phyloP scores from a whole-genome alignment of 2,113 vertebrate species.

The Neodontobutis hainanensis region DNA sequence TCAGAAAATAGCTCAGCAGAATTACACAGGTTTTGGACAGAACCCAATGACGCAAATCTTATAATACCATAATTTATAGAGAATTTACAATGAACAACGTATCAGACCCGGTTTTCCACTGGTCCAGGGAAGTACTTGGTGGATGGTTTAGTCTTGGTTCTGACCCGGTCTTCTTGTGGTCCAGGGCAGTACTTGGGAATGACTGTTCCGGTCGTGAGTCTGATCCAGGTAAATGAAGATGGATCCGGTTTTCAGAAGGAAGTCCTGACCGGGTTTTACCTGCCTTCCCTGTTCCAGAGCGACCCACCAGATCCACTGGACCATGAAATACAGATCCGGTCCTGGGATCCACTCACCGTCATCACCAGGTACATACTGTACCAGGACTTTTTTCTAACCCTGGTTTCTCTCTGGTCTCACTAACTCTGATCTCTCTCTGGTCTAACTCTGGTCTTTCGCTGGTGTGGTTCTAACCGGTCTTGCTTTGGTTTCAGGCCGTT shows the following conservation, averaged over 20 bases:
- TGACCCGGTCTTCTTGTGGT: not conserved
- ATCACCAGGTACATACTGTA: conserved; percentile 69
- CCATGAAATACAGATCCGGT: conserved; percentile 76
- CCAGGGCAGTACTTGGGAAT: conserved; percentile 83
- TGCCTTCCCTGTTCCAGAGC: conserved; percentile 80
- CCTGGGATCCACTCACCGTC: conserved; percentile 77
- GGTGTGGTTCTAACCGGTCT: not conserved
- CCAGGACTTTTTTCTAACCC: not conserved
- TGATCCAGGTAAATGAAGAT: conserved; percentile 78
- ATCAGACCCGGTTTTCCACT: too few relatives aligned
- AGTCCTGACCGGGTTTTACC: conserved; percentile 81
- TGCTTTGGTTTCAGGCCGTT: conserved; percentile 77
- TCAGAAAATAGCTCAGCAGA: too few relatives aligned
- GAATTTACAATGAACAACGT: too few relatives aligned
- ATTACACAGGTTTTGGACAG: too few relatives aligned
- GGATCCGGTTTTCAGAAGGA: conserved; percentile 70
- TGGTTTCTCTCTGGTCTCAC: not conserved
- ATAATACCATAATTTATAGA: too few relatives aligned
- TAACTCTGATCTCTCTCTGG: too few relatives aligned
- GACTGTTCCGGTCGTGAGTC: conserved; percentile 83
- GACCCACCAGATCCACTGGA: conserved; percentile 75
- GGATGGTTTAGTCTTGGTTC: not conserved
- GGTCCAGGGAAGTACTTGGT: too few relatives aligned
- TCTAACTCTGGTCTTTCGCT: too few relatives aligned
- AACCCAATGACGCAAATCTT: too few relatives aligned